Evolutionary conservation across 2,888 invertebrate species (phyloP).

Genomic region (Linhomoeus sp.): DNA sequence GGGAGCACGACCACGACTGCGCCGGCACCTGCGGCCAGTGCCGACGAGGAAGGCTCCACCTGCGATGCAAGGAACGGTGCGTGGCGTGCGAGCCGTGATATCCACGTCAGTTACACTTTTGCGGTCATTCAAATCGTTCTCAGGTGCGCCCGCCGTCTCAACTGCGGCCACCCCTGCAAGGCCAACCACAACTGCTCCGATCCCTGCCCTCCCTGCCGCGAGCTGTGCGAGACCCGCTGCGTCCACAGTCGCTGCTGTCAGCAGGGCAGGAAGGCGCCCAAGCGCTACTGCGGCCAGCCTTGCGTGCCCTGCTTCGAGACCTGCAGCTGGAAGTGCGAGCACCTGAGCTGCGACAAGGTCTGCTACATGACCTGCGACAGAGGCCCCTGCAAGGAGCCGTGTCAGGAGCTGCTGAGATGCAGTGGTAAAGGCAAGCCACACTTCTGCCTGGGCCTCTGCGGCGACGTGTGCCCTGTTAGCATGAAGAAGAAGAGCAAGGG

Average conservation of each 20-base stretch:
- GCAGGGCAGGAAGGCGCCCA: background rate
- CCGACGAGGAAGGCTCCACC: no score
- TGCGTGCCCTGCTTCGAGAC: conserved; percentile 26
- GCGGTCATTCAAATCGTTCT: no score
- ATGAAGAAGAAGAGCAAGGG: no score
- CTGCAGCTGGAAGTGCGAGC: conserved; percentile 29
- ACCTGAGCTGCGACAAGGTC: conserved; percentile 3
- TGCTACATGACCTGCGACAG: conserved; percentile 30
- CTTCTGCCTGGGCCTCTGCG: conserved; percentile 48
- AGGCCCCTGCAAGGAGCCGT: conserved; percentile 27
- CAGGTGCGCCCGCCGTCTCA: conserved; percentile 37
- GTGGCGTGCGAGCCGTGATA: no score
- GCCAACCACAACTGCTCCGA: conserved; percentile 14
- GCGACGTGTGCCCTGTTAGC: conserved; percentile 16
- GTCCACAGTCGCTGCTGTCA: conserved; percentile 36
- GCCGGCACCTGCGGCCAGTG: no score
- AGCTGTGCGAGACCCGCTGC: conserved; percentile 34
- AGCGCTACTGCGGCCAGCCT: conserved; percentile 11
- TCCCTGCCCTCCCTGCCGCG: conserved; percentile 27
- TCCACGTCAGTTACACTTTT: no score
- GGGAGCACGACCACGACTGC: no score
- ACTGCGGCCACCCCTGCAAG: conserved; percentile 40
- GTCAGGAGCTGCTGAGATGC: conserved; percentile 32
- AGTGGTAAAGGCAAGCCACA: conserved; percentile 29
- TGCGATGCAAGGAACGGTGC: no score